These are phyloP conservation scores for Noctua janthina DNA, from an alignment of 2,888 invertebrate species.

Conservation along the genomic window DNA sequence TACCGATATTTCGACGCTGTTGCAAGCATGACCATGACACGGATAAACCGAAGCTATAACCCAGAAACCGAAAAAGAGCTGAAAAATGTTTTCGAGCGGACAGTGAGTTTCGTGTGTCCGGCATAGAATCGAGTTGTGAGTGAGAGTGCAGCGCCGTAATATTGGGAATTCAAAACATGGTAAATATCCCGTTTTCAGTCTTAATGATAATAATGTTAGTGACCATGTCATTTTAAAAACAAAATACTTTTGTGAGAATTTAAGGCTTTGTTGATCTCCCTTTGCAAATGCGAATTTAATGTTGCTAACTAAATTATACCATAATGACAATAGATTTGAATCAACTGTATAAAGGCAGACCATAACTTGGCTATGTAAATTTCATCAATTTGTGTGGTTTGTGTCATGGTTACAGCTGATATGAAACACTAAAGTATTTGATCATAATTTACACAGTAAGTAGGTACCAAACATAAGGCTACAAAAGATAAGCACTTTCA, in stretches of 20 bases:
- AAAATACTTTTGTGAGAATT: not conserved
- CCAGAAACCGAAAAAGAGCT: no score
- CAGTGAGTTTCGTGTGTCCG: no score
- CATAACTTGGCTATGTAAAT: not conserved
- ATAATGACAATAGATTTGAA: not conserved
- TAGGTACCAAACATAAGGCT: not conserved
- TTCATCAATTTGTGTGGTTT: not conserved
- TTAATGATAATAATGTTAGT: no score
- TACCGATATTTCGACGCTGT: no score
- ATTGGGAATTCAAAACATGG: no score
- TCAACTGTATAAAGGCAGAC: not conserved
- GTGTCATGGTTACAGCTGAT: not conserved
- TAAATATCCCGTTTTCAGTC: no score
- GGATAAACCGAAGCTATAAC: no score
- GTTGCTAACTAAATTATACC: not conserved
- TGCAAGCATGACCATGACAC: no score
- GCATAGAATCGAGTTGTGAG: no score
- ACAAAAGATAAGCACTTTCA: slow-evolving; percentile 10
- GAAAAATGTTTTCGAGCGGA: no score
- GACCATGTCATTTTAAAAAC: no score
- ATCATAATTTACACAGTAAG: not conserved
- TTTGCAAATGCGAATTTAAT: not conserved
- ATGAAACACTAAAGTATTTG: not conserved
- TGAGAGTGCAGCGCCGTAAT: no score
- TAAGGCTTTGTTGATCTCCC: not conserved